Evolutionary conservation across 2,113 vertebrate species (phyloP), one percentile per base, ranked within the genome.

Genomic region (Cyanoderma ruficeps): DNA sequence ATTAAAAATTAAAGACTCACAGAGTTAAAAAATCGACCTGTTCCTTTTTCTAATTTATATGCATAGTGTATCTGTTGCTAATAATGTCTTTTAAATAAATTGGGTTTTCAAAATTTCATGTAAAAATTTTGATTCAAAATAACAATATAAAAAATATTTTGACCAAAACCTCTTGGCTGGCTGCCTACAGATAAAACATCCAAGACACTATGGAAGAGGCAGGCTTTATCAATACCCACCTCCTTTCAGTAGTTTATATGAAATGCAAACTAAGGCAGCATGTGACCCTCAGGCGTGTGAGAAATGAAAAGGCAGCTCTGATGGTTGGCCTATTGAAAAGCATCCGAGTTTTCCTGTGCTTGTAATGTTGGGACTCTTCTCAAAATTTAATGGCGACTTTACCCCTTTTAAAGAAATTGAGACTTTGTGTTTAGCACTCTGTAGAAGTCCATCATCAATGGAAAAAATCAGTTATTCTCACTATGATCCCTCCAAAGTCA

Each of bases 81-180:
- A 17, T 53, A 27, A 21, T 21, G 7, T 10, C 2, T 46, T 57
- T 42, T 68, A 8, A 49, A 27, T 44, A 90, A 52, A n/a, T 11
- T 9, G 20, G 0, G 2, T 18, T 53, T 63, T 25, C 3, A 2
- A 2, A 9, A 53, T 28, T 23, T 23, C 11, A 42, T 46, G 56
- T 12, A 2, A 87, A 69, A 35, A 5, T 50, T 84, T 78, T 57
- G 22, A 61, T 87, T 50, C 23, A 76, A 79, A 56, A 9, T 23
- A 71, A 23, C 33, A 39, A 23, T 47, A 55, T 15, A 22, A 49
- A 75, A 87, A n/a, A 25, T n/a, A 21, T 70, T 72, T 80, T 46
- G 44, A 16, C 17, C 6, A 33, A 75, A 94, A 65, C 7, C 52
- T 15, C 37, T 86, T 83, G 23, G 27, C 59, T 39, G 74, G 53